Base-by-base conservation (phyloP, 2,113 vertebrate species). In the Albula glossodonta region DNA sequence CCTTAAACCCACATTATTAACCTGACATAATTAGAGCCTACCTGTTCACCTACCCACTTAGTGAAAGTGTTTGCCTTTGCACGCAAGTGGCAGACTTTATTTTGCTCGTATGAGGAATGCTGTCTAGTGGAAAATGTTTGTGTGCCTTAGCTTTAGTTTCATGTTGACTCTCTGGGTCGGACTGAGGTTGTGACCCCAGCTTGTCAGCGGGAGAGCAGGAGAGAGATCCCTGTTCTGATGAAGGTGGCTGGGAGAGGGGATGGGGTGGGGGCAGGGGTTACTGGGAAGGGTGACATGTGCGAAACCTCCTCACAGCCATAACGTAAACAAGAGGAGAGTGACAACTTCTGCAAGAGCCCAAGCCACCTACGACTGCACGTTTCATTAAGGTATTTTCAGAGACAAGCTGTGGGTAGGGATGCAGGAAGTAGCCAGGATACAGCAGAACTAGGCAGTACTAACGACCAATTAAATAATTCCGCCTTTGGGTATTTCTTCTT, bases 261-360 rank as follows among this genome's bases (percentile, higher is more conserved):
- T 13, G 6, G 48, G 51, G 81, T 6, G 48, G 48, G 60, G 60
- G 63, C 70, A 74, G 70, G n/a, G 70, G 25, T 74, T 31, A 74
- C 70, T 7, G 70, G 8, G 1, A 10, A 74, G 31, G 70, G 70
- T 25, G 70, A 74, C 63, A 22, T 17, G 22, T 70, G 17, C 22
- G 31, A 70, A 74, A 5, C 12, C 70, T 31, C 49, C 41, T 5
- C 15, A 22, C 41, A 53, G 79, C 66, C 31, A 3, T 53, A 78
- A 70, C 41, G 5, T 48, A 70, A 82, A 83, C 66, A 48, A 60
- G 56, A 82, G 52, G 81, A 52, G 56, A 83, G 48, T 52, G 84
- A 83, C 84, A 78, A 78, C 66, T 80, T 66, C 51, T 51, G n/a
- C 48, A 25, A 66, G 25, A 5, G 13, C 15, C 12, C 52, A 41